Evolutionary conservation across 1,140 invertebrate genomes (phyloP).

Genomic region (Ceratina japonica): DNA sequence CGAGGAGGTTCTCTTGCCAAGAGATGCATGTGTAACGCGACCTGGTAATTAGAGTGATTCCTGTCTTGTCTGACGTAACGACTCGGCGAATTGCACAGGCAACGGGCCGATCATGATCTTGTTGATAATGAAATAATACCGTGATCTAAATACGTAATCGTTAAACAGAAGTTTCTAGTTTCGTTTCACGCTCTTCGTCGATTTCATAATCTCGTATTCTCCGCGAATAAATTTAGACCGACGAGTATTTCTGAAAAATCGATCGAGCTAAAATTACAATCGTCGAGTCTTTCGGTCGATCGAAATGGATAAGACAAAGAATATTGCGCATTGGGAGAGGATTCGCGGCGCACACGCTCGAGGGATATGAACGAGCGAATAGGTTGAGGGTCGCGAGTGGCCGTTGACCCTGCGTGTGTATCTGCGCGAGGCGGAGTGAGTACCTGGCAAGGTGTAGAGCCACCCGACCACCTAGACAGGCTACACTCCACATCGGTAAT

Average conservation of each 20-base stretch:
- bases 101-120: background rate
- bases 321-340: conserved; percentile 49
- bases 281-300: background rate
- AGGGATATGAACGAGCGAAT: conserved; percentile 70
- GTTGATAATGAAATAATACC: background rate
- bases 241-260: no score
- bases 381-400: conserved; percentile 77
- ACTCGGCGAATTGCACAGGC: background rate
- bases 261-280: no score
- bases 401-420: conserved; percentile 74
- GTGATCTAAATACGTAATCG: background rate
- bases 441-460: conserved; percentile 13
- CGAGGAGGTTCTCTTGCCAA: background rate
- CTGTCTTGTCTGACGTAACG: conserved; percentile 25
- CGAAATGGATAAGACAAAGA: conserved; percentile 21
- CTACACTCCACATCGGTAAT: conserved; percentile 64
- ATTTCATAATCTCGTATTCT: background rate
- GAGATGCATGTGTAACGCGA: background rate
- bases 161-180: background rate
- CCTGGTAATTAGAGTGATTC: conserved; percentile 4
- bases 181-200: background rate
- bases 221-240: no score
- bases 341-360: conserved; percentile 52
- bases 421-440: conserved; percentile 37
- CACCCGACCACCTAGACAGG: conserved; percentile 52